Evolutionary conservation across 2,113 vertebrate genomes (phyloP), one percentile per base, ranked within the genome.

Genomic region (Percopsis transmontana): DNA sequence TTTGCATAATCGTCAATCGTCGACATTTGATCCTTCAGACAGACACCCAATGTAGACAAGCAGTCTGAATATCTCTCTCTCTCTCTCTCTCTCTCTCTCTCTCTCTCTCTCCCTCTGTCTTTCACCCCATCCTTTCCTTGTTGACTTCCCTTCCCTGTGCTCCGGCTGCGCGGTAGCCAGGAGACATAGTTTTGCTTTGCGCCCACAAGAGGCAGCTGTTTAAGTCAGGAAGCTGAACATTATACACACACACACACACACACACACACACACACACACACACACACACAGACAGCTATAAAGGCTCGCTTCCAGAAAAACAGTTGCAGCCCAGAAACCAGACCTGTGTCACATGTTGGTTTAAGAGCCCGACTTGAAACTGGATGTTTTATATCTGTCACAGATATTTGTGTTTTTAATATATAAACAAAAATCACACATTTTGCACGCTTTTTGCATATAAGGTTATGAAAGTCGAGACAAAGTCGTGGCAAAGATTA

Each of bases 71-170:
- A 40, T 24, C 16, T 20, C 3, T 20, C 18, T n/a, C 20, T 19
- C 38, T 41, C 63, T 67, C 64, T 73, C 40, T 18, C 53, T 68
- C 62, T 58, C 58, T 65, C 23, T 52, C 23, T 21, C 33, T n/a
- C 16, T 68, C 33, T 1, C 41, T 60, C 44, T 9, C 51, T 44
- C 19, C 50, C n/a, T 24, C 19, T 19, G 40, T 8, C 23, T 24
- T 39, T 62, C 19, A 40, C 41, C 16, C 53, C 58, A 15, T 67
- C 40, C 27, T 15, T 56, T 16, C 54, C 63, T 56, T 4, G 6
- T 24, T 21, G 27, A 50, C 53, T 57, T 70, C 44, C 42, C n/a
- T 59, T 6, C 14, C 44, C 40, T 51, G 40, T n/a, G 9, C 48
- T n/a, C 56, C 15, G 24, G 42, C 15, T 33, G 52, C 52, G 52